Percentiles rank a stretch among this genome's conserved stretches.
Conservation (phyloP, 2,113 vertebrate genomes). For the Tretioscincus oriximinensis region DNA sequence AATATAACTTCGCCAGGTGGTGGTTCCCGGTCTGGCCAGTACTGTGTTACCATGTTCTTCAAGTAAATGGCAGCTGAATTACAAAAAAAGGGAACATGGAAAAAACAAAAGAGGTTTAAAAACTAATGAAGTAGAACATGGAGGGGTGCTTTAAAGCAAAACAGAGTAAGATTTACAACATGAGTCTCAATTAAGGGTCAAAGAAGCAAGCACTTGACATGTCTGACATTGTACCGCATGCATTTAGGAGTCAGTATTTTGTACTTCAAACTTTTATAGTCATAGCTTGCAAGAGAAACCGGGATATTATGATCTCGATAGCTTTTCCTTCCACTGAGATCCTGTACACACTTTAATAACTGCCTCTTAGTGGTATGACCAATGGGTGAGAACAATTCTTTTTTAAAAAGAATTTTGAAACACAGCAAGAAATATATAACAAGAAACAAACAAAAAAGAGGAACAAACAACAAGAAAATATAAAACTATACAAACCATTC, state of each 20-base stretch:
- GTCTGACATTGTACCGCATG: too few relatives aligned
- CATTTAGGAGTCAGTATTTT: neutral
- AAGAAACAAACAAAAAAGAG: too few relatives aligned
- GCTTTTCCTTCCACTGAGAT: too few relatives aligned
- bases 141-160: constrained; percentile 25
- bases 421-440: too few relatives aligned
- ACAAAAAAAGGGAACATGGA: constrained; percentile 5
- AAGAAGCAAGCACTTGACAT: neutral
- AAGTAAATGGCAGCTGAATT: constrained; percentile 92
- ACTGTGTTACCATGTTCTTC: constrained; percentile 98
- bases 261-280: neutral
- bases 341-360: neutral
- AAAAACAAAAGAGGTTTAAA: neutral
- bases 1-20: constrained; percentile 86
- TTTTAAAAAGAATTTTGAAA: too few relatives aligned
- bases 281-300: neutral
- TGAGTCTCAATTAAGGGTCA: neutral
- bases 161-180: neutral
- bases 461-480: too few relatives aligned
- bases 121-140: neutral
- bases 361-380: neutral
- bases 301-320: too few relatives aligned
- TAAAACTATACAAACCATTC: too few relatives aligned
- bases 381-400: neutral
- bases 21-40: constrained; percentile 95